These are phyloP conservation scores for Ephestia elutella DNA, from an alignment of 1,140 invertebrate genomes.

Conservation along the genomic window DNA sequence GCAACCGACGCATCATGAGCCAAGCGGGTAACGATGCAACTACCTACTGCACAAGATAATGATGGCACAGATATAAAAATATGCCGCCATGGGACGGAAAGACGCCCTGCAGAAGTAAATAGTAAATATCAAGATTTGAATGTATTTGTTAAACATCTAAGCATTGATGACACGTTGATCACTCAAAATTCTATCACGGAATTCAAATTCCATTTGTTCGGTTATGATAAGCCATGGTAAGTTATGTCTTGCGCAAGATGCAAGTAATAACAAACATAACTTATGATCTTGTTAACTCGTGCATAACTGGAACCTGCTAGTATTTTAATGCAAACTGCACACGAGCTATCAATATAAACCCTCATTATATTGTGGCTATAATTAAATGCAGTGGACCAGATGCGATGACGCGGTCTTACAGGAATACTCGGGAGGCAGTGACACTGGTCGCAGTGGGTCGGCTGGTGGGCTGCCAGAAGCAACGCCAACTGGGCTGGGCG, in stretches of 20 bases:
- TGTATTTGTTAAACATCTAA: too few species aligned
- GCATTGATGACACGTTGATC: too few species aligned
- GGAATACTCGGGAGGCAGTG: constrained; percentile 37
- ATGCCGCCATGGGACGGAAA: too few species aligned
- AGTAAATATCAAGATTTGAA: too few species aligned
- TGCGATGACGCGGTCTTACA: constrained; percentile 25
- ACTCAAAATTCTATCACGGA: too few species aligned
- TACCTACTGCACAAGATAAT: neutral
- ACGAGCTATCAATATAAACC: neutral
- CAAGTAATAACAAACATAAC: too few species aligned
- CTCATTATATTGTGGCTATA: neutral
- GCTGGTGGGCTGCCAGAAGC: constrained; percentile 48
- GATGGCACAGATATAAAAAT: neutral
- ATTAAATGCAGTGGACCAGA: constrained; percentile 2
- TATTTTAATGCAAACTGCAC: neutral
- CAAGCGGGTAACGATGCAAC: constrained; percentile 28
- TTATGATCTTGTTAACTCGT: too few species aligned
- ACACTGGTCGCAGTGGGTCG: constrained; percentile 9
- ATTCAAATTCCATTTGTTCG: too few species aligned
- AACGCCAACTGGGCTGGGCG: constrained; percentile 55
- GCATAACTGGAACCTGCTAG: too few species aligned
- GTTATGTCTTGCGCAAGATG: too few species aligned
- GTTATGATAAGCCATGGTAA: too few species aligned
- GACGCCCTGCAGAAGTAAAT: too few species aligned
- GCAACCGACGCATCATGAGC: constrained; percentile 26